Evolutionary conservation across 2,113 vertebrate species (phyloP).

Genomic region (Gnathonemus echidnorhynchus): DNA sequence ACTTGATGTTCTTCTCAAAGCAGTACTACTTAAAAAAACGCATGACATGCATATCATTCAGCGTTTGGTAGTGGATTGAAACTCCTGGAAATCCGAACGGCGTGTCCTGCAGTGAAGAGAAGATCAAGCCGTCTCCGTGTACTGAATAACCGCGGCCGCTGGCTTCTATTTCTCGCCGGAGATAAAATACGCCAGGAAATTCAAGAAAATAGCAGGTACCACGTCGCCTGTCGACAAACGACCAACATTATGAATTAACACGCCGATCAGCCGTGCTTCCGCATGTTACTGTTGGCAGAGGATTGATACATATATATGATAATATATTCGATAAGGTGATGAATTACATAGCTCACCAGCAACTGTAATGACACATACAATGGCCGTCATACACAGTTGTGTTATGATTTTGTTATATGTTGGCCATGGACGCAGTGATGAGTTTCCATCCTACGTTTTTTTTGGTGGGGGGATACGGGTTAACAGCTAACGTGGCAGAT

Average conservation of each 20-base stretch:
- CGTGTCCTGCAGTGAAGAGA: not conserved
- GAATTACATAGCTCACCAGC: not conserved
- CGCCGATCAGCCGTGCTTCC: not conserved
- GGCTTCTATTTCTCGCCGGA: not conserved
- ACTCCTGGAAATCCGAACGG: not conserved
- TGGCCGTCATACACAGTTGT: not conserved
- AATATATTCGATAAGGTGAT: not conserved
- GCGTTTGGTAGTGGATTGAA: not conserved
- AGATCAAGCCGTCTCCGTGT: not conserved
- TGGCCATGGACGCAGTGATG: not conserved
- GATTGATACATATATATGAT: not conserved
- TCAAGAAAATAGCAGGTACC: slow-evolving; percentile 13
- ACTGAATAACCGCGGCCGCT: not conserved
- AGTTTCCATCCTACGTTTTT: not conserved
- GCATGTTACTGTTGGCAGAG: not conserved
- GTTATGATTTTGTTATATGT: not conserved
- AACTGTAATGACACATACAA: not conserved
- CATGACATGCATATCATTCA: not conserved
- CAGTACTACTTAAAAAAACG: slow-evolving; percentile 3
- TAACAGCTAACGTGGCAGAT: not conserved
- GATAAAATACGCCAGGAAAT: not conserved
- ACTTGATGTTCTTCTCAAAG: not conserved
- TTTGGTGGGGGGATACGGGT: not conserved
- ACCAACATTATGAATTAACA: not conserved
- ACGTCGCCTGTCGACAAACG: not conserved